phyloP scores from a whole-genome alignment of 2,797 vertebrate genomes.

The Cynodonichthys magdalenae region DNA sequence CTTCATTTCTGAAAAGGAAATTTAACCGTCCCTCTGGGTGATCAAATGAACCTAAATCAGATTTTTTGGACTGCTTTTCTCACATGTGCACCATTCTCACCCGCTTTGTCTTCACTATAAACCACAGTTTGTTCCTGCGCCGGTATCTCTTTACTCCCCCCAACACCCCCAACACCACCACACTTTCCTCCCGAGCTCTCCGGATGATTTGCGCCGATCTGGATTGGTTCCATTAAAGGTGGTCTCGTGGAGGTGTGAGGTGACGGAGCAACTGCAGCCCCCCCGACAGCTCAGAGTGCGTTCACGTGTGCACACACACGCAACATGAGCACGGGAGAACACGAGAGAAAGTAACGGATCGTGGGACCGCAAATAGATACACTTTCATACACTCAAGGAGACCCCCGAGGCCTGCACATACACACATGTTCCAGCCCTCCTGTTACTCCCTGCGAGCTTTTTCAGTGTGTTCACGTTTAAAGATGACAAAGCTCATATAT shows the following conservation, averaged over 20 bases:
- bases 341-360: slow-evolving; percentile 10
- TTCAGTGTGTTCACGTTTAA: slow-evolving; percentile 42
- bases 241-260: slow-evolving; percentile 70
- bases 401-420: slow-evolving; percentile 45
- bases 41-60: slow-evolving; percentile 34
- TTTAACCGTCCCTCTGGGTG: slow-evolving; percentile 10
- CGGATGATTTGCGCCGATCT: slow-evolving; percentile 73
- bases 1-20: slow-evolving; percentile 34
- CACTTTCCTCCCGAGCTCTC: slow-evolving; percentile 32
- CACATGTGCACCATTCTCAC: background rate
- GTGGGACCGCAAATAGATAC: slow-evolving; percentile 32
- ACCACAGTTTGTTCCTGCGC: slow-evolving; percentile 36
- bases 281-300: slow-evolving; percentile 57
- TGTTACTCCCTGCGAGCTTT: slow-evolving; percentile 41
- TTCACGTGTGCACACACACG: slow-evolving; percentile 27
- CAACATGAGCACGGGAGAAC: slow-evolving; percentile 10
- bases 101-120: slow-evolving; percentile 18
- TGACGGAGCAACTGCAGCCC: slow-evolving; percentile 61
- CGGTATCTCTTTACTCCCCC: slow-evolving; percentile 28
- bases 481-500: slow-evolving; percentile 25
- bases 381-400: slow-evolving; percentile 40
- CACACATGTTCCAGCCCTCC: slow-evolving; percentile 15
- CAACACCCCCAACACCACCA: background rate
- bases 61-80: slow-evolving; percentile 17
- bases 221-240: slow-evolving; percentile 78